A percentile compares a stretch with the other conserved stretches of the same genome.
phyloP scores from a whole-genome alignment of 2,888 invertebrate species.

The Mactromeris polynyma region DNA sequence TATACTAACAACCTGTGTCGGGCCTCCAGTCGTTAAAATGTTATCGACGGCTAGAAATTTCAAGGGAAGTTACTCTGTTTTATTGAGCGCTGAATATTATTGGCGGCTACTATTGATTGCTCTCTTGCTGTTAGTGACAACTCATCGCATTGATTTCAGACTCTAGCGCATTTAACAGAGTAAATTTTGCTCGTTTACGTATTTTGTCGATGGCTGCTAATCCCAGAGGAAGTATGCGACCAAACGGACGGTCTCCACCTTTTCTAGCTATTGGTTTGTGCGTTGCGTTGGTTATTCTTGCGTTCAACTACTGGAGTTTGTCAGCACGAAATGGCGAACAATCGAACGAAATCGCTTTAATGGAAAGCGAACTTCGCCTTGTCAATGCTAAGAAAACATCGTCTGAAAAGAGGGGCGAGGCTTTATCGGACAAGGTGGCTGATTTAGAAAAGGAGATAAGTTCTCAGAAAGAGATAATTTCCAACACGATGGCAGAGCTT shows the following conservation, averaged over 20 bases:
- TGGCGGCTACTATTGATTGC: too few relatives aligned
- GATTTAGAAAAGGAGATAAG: slow-evolving; percentile 63
- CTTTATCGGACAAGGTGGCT: slow-evolving; percentile 62
- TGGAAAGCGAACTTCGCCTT: slow-evolving; percentile 69
- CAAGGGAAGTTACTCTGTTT: too few relatives aligned
- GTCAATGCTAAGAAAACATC: slow-evolving; percentile 72
- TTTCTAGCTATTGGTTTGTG: slow-evolving; percentile 80
- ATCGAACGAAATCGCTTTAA: slow-evolving; percentile 62
- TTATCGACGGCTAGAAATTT: too few relatives aligned
- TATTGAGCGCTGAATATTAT: too few relatives aligned
- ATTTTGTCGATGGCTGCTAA: slow-evolving; percentile 72
- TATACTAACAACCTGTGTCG: too few relatives aligned
- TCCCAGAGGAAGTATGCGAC: slow-evolving; percentile 77
- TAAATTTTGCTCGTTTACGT: background rate
- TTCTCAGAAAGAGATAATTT: slow-evolving; percentile 48
- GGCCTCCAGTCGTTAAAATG: too few relatives aligned
- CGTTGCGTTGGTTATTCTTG: slow-evolving; percentile 77
- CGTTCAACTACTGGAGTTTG: slow-evolving; percentile 81
- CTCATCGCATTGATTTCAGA: slow-evolving; percentile 14
- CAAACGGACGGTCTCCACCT: slow-evolving; percentile 77
- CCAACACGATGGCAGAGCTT: slow-evolving; percentile 47
- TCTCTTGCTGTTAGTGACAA: too few relatives aligned
- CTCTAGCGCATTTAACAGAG: background rate
- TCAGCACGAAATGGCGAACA: slow-evolving; percentile 75
- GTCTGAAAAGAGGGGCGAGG: slow-evolving; percentile 73